phyloP scores from a whole-genome alignment of 1,140 invertebrate species.

The Philaenus spumarius region DNA sequence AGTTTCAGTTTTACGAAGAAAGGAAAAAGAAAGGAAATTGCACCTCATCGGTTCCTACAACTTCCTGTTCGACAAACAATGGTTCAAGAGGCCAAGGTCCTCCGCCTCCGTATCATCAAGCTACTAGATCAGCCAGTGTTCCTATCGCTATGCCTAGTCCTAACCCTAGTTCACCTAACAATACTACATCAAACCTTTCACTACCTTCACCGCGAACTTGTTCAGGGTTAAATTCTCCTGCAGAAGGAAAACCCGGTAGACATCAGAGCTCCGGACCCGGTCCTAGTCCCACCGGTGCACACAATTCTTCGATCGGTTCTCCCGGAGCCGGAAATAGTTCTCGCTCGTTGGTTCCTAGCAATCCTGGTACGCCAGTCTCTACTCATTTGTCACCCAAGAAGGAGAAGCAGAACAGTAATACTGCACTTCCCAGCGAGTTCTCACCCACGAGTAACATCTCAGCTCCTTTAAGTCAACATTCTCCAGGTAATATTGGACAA shows the following conservation, averaged over 20 bases:
- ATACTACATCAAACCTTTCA: constrained; percentile 61
- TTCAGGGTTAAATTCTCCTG: constrained; percentile 62
- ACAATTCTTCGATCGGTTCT: constrained; percentile 43
- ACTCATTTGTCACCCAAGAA: constrained; percentile 36
- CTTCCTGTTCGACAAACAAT: not conserved
- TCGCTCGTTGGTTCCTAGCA: constrained; percentile 52
- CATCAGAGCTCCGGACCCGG: constrained; percentile 43
- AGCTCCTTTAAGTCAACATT: constrained; percentile 40
- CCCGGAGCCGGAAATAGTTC: constrained; percentile 38
- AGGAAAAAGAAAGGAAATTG: constrained; percentile 45
- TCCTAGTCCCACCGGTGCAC: constrained; percentile 49
- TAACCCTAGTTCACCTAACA: constrained; percentile 62
- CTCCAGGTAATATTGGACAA: constrained; percentile 42
- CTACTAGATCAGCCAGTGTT: constrained; percentile 73
- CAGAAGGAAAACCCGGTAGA: constrained; percentile 42
- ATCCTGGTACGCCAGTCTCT: constrained; percentile 62
- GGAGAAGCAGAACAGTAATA: constrained; percentile 38
- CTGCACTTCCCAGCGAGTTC: constrained; percentile 29
- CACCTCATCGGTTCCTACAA: constrained; percentile 35
- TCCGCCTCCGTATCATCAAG: constrained; percentile 78
- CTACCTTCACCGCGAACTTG: constrained; percentile 61
- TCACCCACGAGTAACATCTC: constrained; percentile 37
- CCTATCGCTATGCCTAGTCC: constrained; percentile 69
- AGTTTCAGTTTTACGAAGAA: constrained; percentile 74
- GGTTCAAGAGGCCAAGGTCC: constrained; percentile 56